Conservation (phyloP, 2,888 invertebrate species). For the Drosophila antonietae region DNA sequence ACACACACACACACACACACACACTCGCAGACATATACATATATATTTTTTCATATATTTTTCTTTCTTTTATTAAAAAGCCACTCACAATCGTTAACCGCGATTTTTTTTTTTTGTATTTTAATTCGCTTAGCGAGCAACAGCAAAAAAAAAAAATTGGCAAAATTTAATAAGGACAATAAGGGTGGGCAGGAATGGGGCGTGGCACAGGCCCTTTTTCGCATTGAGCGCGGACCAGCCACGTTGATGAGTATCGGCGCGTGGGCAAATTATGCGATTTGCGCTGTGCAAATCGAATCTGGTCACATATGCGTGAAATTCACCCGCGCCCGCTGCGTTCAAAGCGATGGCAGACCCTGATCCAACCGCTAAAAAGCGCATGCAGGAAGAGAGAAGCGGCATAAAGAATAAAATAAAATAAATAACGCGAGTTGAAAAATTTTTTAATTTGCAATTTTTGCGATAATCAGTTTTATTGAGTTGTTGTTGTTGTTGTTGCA, state of each 20-base stretch:
- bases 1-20: slow-evolving; percentile 38
- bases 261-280: slow-evolving; percentile 53
- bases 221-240: slow-evolving; percentile 20
- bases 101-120: slow-evolving; percentile 62
- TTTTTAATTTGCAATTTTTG: slow-evolving; percentile 71
- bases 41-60: slow-evolving; percentile 5
- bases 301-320: slow-evolving; percentile 80
- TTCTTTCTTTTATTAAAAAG: slow-evolving; percentile 46
- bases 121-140: slow-evolving; percentile 67
- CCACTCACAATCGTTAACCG: slow-evolving; percentile 73
- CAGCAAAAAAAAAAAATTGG: slow-evolving; percentile 57
- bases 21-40: not conserved
- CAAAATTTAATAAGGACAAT: slow-evolving; percentile 77
- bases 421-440: slow-evolving; percentile 37
- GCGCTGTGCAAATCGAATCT: slow-evolving; percentile 74
- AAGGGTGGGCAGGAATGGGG: slow-evolving; percentile 23
- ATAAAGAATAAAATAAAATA: not conserved
- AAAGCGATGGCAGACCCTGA: not conserved
- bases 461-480: slow-evolving; percentile 78
- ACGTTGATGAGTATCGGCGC: slow-evolving; percentile 50
- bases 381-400: not conserved
- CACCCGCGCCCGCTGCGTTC: not conserved
- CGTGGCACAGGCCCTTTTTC: not conserved
- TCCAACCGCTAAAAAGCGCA: not conserved
- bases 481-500: slow-evolving; percentile 40